phyloP scores from a whole-genome alignment of 2,113 vertebrate genomes.

The Mesitornis unicolor region DNA sequence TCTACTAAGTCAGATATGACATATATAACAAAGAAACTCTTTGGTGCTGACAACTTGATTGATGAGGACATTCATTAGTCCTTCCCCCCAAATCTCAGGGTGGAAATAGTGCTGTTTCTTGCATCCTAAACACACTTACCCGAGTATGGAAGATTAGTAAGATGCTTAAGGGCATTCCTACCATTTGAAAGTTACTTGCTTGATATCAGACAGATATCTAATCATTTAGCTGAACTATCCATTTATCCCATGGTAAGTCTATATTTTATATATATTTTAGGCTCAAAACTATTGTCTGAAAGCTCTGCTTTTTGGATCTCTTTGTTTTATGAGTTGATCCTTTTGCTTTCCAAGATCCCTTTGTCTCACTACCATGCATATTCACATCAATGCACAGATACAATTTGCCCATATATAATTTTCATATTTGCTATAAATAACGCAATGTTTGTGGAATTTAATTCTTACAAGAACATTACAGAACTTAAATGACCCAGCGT shows the following conservation, averaged over 20 bases:
- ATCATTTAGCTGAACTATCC: background rate
- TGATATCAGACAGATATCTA: background rate
- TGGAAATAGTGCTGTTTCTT: background rate
- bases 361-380: background rate
- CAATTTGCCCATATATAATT: background rate
- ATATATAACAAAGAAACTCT: background rate
- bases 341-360: background rate
- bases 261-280: background rate
- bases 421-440: background rate
- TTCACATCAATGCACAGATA: background rate
- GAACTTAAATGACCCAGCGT: background rate
- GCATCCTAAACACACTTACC: background rate
- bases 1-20: background rate
- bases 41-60: background rate
- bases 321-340: background rate
- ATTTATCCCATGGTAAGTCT: background rate
- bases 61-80: background rate
- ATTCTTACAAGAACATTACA: background rate
- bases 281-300: background rate
- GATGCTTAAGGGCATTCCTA: background rate
- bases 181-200: background rate
- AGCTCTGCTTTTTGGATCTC: background rate
- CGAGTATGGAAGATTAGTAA: accelerated
- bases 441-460: background rate
- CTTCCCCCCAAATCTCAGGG: background rate